These are phyloP conservation scores for Sphyrna mokarran DNA, from an alignment of 2,113 vertebrate genomes.

Conservation along the genomic window DNA sequence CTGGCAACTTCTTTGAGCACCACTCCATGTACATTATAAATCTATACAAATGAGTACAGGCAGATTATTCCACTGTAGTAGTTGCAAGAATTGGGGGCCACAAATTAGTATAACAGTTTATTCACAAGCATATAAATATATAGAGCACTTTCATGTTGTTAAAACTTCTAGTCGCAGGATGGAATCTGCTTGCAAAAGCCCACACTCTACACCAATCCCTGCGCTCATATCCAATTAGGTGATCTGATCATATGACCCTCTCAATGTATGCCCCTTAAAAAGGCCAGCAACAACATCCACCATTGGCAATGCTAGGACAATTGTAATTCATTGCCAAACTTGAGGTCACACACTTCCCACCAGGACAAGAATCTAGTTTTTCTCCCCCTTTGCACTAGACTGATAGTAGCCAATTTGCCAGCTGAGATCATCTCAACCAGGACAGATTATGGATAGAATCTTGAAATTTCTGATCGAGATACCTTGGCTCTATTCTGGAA, in stretches of 20 bases:
- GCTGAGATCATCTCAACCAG: not conserved
- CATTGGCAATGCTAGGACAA: not conserved
- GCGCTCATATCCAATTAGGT: too few relatives aligned
- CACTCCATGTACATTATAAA: not conserved
- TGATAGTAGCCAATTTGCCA: not conserved
- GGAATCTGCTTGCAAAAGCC: too few relatives aligned
- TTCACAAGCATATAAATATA: too few relatives aligned
- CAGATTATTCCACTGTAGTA: not conserved
- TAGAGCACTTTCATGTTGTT: too few relatives aligned
- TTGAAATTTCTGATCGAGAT: not conserved
- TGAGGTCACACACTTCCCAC: not conserved
- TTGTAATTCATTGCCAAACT: not conserved
- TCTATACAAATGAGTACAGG: not conserved
- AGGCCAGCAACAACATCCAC: not conserved
- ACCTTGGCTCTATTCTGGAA: not conserved
- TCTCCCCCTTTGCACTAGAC: not conserved
- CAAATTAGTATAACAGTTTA: too few relatives aligned
- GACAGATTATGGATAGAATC: not conserved
- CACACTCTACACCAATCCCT: too few relatives aligned
- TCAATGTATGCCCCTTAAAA: too few relatives aligned
- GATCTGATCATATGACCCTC: too few relatives aligned
- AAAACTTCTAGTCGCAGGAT: too few relatives aligned
- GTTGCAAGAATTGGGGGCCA: too few relatives aligned
- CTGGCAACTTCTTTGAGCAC: not conserved
- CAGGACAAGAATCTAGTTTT: not conserved